Conservation (phyloP, 2,888 invertebrate genomes). For the Drosophila anomelani region DNA sequence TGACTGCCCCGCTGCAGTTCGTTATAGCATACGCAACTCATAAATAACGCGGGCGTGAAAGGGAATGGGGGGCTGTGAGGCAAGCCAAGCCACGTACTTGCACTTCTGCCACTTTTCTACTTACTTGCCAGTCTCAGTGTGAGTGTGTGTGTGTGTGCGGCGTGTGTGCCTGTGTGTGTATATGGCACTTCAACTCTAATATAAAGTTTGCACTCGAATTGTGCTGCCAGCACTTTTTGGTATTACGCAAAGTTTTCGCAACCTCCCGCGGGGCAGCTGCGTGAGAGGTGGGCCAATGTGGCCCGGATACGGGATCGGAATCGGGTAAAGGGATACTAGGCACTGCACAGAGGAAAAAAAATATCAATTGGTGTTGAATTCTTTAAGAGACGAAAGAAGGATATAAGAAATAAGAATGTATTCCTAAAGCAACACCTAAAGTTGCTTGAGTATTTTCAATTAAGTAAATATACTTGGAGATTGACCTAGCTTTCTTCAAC, state of each 20-base stretch:
- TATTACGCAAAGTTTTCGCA: constrained; percentile 75
- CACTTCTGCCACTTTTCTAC: constrained; percentile 64
- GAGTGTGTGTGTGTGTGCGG: constrained; percentile 11
- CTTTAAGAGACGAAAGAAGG: too few species aligned
- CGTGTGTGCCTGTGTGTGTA: constrained; percentile 46
- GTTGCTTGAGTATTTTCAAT: neutral
- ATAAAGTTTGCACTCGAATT: constrained; percentile 77
- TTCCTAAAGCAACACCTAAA: neutral
- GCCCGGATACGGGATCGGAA: constrained; percentile 11
- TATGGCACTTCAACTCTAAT: constrained; percentile 76
- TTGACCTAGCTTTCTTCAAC: neutral
- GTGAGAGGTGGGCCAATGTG: constrained; percentile 18
- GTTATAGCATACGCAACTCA: constrained; percentile 76
- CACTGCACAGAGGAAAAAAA: neutral
- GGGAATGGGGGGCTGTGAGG: neutral
- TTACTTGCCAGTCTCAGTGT: constrained; percentile 49
- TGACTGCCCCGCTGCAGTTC: constrained; percentile 58
- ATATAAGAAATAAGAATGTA: neutral
- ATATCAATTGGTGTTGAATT: neutral
- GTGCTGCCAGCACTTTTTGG: constrained; percentile 78
- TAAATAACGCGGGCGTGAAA: constrained; percentile 66
- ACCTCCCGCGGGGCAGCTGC: constrained; percentile 42
- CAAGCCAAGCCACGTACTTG: constrained; percentile 64
- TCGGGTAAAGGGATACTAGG: neutral
- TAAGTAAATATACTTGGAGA: neutral